A percentile compares a stretch with the other conserved stretches of the same genome.
phyloP scores from a whole-genome alignment of 2,888 invertebrate species.

The Dilophus febrilis region DNA sequence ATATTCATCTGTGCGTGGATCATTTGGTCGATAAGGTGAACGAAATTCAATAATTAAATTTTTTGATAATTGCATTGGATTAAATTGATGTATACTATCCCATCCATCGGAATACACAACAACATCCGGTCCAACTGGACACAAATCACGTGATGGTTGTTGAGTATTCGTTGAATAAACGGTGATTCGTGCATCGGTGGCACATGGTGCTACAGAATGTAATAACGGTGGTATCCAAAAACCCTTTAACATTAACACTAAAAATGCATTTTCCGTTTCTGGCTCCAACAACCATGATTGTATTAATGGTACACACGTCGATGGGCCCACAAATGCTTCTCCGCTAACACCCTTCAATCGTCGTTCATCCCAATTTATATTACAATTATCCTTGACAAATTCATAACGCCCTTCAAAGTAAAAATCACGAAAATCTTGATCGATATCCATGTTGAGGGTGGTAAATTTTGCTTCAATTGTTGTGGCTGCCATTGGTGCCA shows the following conservation, averaged over 20 bases:
- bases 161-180: slow-evolving; percentile 34
- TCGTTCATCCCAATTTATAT: slow-evolving; percentile 46
- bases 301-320: slow-evolving; percentile 31
- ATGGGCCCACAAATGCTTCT: slow-evolving; percentile 49
- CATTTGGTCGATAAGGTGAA: slow-evolving; percentile 4
- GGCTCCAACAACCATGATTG: slow-evolving; percentile 67
- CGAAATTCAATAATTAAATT: slow-evolving; percentile 8
- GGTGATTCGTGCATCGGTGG: slow-evolving; percentile 51
- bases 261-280: slow-evolving; percentile 46
- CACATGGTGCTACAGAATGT: slow-evolving; percentile 34
- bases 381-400: slow-evolving; percentile 39
- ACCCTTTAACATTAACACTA: slow-evolving; percentile 50
- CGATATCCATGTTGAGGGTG: slow-evolving; percentile 61
- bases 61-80: slow-evolving; percentile 8
- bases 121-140: slow-evolving; percentile 37
- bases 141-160: slow-evolving; percentile 33
- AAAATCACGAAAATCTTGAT: slow-evolving; percentile 63
- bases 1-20: slow-evolving; percentile 6
- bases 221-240: slow-evolving; percentile 32
- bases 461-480: slow-evolving; percentile 57
- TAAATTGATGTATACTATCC: slow-evolving; percentile 27
- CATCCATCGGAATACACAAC: slow-evolving; percentile 59
- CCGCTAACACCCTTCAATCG: slow-evolving; percentile 53
- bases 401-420: slow-evolving; percentile 60
- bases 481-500: slow-evolving; percentile 50